Conservation (phyloP, 2,113 vertebrate species). For the Lophochroa leadbeateri region DNA sequence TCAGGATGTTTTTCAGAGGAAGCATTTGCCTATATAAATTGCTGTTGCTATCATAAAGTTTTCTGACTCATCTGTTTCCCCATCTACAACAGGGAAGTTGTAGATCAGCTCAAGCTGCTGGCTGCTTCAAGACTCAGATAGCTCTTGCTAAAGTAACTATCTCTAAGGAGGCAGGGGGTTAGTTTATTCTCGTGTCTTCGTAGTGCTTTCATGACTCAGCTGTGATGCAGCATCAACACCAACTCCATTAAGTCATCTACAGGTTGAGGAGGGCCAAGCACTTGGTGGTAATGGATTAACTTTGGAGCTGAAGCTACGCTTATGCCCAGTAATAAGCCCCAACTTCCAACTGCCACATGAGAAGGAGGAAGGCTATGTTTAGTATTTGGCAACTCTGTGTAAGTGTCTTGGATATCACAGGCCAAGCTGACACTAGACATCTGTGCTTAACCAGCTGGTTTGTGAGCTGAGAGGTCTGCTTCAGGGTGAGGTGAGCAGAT, state of each 20-base stretch:
- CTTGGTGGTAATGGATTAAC: not conserved
- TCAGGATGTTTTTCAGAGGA: not conserved
- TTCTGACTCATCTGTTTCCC: not conserved
- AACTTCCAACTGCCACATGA: not conserved
- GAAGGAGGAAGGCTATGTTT: not conserved
- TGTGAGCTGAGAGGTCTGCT: not conserved
- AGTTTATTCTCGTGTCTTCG: not conserved
- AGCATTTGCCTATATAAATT: not conserved
- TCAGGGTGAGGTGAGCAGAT: not conserved
- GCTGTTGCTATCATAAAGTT: not conserved
- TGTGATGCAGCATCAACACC: not conserved
- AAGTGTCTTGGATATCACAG: not conserved
- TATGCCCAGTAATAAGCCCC: not conserved
- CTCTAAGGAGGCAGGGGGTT: not conserved
- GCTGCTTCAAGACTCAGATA: not conserved
- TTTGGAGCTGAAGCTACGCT: not conserved
- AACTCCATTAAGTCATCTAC: not conserved
- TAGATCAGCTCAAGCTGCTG: not conserved
- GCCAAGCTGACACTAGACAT: not conserved
- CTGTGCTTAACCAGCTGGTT: not conserved
- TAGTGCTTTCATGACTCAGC: not conserved
- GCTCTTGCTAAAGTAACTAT: not conserved
- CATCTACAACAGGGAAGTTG: not conserved
- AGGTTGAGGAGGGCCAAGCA: not conserved
- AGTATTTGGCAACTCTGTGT: not conserved